Conservation (phyloP, 2,113 vertebrate species). For the Hippocampus mohnikei region DNA sequence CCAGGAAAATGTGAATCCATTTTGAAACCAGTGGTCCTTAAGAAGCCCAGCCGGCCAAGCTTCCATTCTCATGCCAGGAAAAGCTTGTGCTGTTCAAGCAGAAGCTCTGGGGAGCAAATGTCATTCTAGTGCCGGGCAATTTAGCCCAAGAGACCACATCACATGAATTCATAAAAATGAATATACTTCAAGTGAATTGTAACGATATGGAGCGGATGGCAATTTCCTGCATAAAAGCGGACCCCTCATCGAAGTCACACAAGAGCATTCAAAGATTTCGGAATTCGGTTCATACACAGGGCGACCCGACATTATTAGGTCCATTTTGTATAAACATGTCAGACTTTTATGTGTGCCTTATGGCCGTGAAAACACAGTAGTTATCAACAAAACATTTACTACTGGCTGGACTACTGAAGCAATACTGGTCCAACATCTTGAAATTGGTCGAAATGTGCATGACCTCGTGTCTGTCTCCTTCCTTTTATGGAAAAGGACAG, state of each 20-base stretch:
- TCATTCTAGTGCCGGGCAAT: neutral
- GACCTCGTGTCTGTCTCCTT: neutral
- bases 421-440: neutral
- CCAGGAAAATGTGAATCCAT: constrained; percentile 23
- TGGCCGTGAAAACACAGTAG: constrained; percentile 11
- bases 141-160: constrained; percentile 12
- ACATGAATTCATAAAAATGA: constrained; percentile 10
- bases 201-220: neutral
- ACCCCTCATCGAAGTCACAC: too few relatives aligned
- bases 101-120: constrained; percentile 1
- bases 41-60: constrained; percentile 6
- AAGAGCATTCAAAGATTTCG: too few relatives aligned
- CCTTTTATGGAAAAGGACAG: constrained; percentile 25
- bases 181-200: constrained; percentile 10
- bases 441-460: neutral
- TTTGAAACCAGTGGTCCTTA: constrained; percentile 14
- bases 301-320: too few relatives aligned
- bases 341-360: neutral
- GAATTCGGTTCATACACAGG: too few relatives aligned
- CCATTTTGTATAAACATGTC: constrained; percentile 22
- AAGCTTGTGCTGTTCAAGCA: neutral
- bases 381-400: constrained; percentile 29
- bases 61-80: constrained; percentile 6
- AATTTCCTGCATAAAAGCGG: neutral
- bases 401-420: constrained; percentile 15